phyloP scores from a whole-genome alignment of 2,797 vertebrate species.

The Anabacerthia variegaticeps region DNA sequence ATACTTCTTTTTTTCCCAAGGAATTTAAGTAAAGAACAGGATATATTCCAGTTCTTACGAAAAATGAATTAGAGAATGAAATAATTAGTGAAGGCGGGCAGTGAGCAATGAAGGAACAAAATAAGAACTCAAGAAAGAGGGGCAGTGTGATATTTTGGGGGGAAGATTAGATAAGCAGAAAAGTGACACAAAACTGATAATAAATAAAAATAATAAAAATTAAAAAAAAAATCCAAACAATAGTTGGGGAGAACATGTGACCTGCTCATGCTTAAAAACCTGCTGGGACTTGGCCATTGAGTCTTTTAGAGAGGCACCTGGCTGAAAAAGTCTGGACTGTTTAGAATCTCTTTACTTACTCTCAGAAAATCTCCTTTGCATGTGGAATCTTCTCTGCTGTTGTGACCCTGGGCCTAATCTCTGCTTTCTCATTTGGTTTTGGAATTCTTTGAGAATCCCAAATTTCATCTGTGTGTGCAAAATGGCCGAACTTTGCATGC shows the following conservation, averaged over 20 bases:
- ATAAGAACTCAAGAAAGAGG: neutral
- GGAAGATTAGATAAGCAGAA: neutral
- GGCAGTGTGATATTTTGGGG: neutral
- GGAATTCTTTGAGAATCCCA: neutral
- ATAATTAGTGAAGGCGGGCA: neutral
- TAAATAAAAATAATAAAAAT: neutral
- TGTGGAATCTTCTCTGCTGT: neutral
- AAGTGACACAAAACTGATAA: neutral
- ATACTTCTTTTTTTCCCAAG: neutral
- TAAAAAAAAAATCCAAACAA: too few relatives aligned
- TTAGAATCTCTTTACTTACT: neutral
- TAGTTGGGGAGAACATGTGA: accelerated
- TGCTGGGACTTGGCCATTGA: neutral
- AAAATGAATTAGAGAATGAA: neutral
- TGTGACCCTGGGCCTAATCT: neutral
- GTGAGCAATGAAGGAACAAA: neutral
- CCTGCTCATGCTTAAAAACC: neutral
- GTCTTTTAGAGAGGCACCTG: neutral
- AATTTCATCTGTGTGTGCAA: neutral
- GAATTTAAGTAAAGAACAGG: neutral
- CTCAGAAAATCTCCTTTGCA: neutral
- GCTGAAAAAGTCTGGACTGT: neutral
- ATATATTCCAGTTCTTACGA: neutral
- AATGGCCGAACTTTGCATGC: slow-evolving; percentile 6
- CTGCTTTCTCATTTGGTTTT: neutral